Evolutionary conservation across 2,888 invertebrate genomes (phyloP).

Genomic region (Neoascia interrupta): DNA sequence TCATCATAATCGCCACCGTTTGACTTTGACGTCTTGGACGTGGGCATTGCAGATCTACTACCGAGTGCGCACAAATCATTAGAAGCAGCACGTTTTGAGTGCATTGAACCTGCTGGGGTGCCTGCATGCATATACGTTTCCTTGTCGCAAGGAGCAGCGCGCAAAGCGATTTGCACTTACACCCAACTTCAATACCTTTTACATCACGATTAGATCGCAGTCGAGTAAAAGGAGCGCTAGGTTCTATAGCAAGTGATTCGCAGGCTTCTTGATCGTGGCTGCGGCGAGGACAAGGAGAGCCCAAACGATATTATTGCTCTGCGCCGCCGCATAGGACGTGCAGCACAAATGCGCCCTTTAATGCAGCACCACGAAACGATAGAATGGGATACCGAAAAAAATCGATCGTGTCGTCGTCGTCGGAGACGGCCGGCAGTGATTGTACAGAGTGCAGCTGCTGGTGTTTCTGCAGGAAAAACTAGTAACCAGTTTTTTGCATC

Average conservation of each 20-base stretch:
- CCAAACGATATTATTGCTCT: too few species aligned
- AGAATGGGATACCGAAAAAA: slow-evolving; percentile 57
- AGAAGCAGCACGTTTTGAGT: slow-evolving; percentile 12
- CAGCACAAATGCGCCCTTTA: slow-evolving; percentile 23
- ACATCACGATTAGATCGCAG: slow-evolving; percentile 67
- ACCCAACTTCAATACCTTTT: slow-evolving; percentile 54
- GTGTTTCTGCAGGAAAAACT: slow-evolving; percentile 61
- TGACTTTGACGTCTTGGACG: background rate
- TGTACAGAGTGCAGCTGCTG: slow-evolving; percentile 64
- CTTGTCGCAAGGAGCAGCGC: slow-evolving; percentile 56
- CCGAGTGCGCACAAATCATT: slow-evolving; percentile 19
- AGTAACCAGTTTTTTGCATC: slow-evolving; percentile 60
- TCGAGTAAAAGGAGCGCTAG: slow-evolving; percentile 4
- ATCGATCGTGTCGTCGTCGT: slow-evolving; percentile 58
- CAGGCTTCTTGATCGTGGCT: too few species aligned
- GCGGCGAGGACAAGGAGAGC: too few species aligned
- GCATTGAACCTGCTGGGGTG: slow-evolving; percentile 34
- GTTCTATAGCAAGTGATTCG: too few species aligned
- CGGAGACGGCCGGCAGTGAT: slow-evolving; percentile 40
- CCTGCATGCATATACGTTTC: slow-evolving; percentile 25
- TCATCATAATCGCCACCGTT: slow-evolving; percentile 13
- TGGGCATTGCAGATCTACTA: slow-evolving; percentile 45
- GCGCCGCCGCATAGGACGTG: slow-evolving; percentile 46
- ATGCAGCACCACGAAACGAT: slow-evolving; percentile 11
- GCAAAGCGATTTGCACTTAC: slow-evolving; percentile 56